These are phyloP conservation scores for Smutsia gigantea DNA, from an alignment of 2,797 vertebrate genomes.

Conservation along the genomic window DNA sequence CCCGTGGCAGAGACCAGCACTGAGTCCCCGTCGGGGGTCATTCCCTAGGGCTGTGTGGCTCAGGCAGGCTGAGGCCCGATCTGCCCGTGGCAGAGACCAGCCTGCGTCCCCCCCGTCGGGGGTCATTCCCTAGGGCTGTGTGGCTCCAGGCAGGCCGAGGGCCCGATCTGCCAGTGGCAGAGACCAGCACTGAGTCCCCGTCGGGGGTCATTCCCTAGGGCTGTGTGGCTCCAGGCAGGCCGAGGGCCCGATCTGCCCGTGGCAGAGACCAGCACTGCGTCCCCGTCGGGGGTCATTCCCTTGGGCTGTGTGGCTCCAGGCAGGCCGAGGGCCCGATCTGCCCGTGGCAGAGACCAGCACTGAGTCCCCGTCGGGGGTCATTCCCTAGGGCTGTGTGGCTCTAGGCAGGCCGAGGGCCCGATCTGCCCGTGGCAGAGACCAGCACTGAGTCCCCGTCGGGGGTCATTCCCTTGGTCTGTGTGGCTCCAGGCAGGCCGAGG, in stretches of 20 bases:
- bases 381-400: neutral
- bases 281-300: neutral
- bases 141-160: neutral
- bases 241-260: neutral
- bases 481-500: neutral
- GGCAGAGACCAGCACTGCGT: neutral
- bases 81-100: neutral
- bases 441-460: neutral
- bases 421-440: neutral
- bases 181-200: neutral
- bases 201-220: neutral
- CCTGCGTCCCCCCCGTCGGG: neutral
- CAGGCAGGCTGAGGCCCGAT: neutral
- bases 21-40: too few relatives aligned
- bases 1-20: neutral
- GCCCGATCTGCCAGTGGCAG: neutral
- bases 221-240: neutral
- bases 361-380: too few relatives aligned
- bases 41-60: neutral
- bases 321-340: neutral
- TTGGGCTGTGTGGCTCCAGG: neutral
- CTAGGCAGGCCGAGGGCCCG: neutral
- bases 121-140: neutral
- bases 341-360: neutral
- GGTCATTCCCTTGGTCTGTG: neutral